phyloP scores from a whole-genome alignment of 2,888 invertebrate species.

The Tachina lurida region DNA sequence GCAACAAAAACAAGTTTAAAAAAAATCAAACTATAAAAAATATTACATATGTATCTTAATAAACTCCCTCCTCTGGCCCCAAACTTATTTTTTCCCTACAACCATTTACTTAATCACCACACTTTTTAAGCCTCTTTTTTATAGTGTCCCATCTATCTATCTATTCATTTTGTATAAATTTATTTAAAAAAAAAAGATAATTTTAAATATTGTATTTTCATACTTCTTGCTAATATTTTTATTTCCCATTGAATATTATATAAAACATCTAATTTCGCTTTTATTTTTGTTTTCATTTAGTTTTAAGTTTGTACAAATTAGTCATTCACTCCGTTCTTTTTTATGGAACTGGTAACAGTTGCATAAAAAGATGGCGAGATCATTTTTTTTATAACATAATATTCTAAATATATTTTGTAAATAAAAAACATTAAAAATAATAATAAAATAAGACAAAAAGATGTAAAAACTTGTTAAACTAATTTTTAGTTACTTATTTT shows the following conservation, averaged over 20 bases:
- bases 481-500: constrained; percentile 61
- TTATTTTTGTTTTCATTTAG: constrained; percentile 33
- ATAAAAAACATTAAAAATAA: constrained; percentile 50
- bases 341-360: constrained; percentile 12
- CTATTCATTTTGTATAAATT: not conserved
- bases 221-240: not conserved
- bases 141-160: not conserved
- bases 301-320: constrained; percentile 79
- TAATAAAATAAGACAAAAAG: constrained; percentile 34
- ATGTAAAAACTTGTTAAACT: constrained; percentile 59
- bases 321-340: constrained; percentile 75
- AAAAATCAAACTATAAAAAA: not conserved
- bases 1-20: not conserved
- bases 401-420: constrained; percentile 61
- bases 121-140: not conserved
- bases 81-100: not conserved
- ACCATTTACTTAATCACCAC: not conserved
- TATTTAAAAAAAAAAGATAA: constrained; percentile 11
- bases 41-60: not conserved
- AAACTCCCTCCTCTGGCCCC: not conserved
- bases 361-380: constrained; percentile 50
- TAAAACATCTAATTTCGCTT: constrained; percentile 19
- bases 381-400: constrained; percentile 57
- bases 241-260: not conserved
- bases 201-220: constrained; percentile 25